A percentile compares a stretch with the other conserved stretches of the same genome.
Conservation (phyloP, 2,113 vertebrate genomes). For the Eidolon helvum region DNA sequence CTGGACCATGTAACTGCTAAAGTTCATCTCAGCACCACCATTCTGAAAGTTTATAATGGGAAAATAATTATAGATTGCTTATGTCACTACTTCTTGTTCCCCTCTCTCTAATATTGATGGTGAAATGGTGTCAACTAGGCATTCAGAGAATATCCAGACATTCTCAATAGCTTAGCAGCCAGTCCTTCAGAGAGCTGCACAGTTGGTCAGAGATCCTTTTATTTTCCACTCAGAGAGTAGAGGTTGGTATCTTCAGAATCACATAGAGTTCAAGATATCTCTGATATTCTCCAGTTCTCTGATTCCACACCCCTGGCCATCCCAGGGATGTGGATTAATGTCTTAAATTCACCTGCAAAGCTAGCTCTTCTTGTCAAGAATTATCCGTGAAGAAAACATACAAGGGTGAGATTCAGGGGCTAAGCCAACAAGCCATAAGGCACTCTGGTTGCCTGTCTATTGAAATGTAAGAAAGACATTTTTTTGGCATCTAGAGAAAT, state of each 20-base stretch:
- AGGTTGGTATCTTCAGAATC: not conserved
- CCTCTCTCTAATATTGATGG: not conserved
- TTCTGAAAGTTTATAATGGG: not conserved
- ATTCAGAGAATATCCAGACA: not conserved
- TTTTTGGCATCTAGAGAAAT: not conserved
- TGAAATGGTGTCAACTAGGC: not conserved
- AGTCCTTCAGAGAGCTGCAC: not conserved
- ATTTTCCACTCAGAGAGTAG: not conserved
- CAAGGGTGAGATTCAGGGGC: not conserved
- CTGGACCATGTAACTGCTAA: not conserved
- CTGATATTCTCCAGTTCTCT: not conserved
- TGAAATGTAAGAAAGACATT: not conserved
- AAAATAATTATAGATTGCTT: not conserved
- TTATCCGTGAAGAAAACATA: not conserved
- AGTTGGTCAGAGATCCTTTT: not conserved
- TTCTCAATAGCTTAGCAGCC: not conserved
- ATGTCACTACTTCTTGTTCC: not conserved
- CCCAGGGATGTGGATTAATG: not conserved
- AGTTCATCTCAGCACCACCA: not conserved
- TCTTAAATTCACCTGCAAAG: not conserved
- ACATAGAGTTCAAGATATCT: not conserved
- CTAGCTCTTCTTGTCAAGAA: not conserved
- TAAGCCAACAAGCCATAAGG: not conserved
- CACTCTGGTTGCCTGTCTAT: not conserved
- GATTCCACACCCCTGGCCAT: not conserved